A percentile compares a stretch with the other conserved stretches of the same genome.
Conservation (phyloP, 1,140 invertebrate species). For the Antheraea mylitta region DNA sequence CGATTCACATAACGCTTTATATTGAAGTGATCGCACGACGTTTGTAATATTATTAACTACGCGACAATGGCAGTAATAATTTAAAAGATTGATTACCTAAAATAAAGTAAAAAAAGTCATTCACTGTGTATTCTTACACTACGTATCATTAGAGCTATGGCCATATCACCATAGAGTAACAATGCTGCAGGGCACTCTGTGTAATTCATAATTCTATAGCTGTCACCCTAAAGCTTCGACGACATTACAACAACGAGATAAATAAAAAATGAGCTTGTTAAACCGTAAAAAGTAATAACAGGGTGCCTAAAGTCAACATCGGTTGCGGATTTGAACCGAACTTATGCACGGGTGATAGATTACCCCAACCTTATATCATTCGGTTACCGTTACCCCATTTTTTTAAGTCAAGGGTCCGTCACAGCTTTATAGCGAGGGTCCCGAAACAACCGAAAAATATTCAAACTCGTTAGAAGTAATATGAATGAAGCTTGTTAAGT, state of each 20-base stretch:
- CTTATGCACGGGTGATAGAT: neutral
- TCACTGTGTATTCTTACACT: too few species aligned
- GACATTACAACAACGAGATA: slow-evolving; percentile 71
- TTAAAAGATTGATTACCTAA: too few species aligned
- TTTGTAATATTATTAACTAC: too few species aligned
- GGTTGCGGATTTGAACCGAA: slow-evolving; percentile 42
- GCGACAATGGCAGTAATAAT: too few species aligned
- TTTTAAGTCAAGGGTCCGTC: neutral
- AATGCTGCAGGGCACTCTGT: too few species aligned
- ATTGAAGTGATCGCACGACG: too few species aligned
- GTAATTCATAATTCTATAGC: neutral
- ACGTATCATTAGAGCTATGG: too few species aligned
- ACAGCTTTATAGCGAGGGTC: neutral
- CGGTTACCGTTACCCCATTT: neutral
- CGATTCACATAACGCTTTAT: too few species aligned
- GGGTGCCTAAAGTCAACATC: slow-evolving; percentile 70
- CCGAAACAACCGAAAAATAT: neutral
- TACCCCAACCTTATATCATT: neutral
- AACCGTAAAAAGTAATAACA: slow-evolving; percentile 75
- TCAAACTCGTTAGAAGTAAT: neutral
- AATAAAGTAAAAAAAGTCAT: too few species aligned
- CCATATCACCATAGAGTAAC: too few species aligned
- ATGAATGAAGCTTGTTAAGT: neutral
- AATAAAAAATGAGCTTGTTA: slow-evolving; percentile 76
- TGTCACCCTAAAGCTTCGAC: slow-evolving; percentile 55